Conservation (phyloP, 2,113 vertebrate species). For the Galbula dea region DNA sequence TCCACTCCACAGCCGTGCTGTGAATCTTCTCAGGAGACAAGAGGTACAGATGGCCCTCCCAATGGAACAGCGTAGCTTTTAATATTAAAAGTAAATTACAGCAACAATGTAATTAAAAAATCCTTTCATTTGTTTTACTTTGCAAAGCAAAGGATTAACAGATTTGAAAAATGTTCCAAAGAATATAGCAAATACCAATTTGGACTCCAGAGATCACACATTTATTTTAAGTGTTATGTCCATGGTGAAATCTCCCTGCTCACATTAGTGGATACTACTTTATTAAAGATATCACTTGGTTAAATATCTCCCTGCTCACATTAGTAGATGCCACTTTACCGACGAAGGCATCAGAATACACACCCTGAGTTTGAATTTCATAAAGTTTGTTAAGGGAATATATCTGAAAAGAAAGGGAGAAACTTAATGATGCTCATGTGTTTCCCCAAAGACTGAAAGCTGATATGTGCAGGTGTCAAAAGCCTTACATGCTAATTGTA, state of each 20-base stretch:
- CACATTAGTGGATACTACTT: conserved; percentile 38
- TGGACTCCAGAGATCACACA: background rate
- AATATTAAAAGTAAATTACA: background rate
- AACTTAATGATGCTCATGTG: conserved; percentile 75
- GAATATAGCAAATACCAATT: background rate
- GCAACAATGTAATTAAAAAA: background rate
- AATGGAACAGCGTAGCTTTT: background rate
- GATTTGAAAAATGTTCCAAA: background rate
- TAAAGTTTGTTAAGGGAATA: conserved; percentile 60
- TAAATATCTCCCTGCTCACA: background rate
- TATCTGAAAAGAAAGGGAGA: conserved; percentile 50
- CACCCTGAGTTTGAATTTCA: conserved; percentile 51
- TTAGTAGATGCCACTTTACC: conserved; percentile 52
- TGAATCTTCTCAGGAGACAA: background rate
- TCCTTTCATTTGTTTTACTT: background rate
- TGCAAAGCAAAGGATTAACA: background rate
- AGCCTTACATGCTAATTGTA: conserved; percentile 71
- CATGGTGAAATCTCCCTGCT: background rate
- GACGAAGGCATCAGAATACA: conserved; percentile 46
- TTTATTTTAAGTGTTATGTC: background rate
- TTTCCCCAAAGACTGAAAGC: conserved; percentile 66
- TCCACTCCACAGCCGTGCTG: background rate
- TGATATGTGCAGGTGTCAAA: conserved; percentile 61
- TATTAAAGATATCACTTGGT: conserved; percentile 48
- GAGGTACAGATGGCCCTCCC: background rate